Base-by-base conservation (phyloP, 2,888 invertebrate species). In the Sphaerophoria rueppellii region DNA sequence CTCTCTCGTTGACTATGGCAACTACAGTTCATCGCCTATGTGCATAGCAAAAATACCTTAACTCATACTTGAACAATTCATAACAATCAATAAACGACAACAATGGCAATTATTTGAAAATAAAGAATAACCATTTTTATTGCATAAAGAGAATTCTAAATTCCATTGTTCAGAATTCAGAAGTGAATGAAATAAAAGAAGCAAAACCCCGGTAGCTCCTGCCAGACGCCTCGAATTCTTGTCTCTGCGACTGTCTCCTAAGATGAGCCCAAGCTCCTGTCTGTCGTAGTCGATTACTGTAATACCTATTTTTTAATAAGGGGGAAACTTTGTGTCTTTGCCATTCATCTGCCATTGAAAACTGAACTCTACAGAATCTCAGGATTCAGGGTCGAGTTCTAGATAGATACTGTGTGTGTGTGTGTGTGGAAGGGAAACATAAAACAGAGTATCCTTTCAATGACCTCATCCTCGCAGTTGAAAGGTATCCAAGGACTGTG, bases 101-200 rank as follows among this genome's bases (percentile, higher is more conserved):
- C 78, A 82, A 82, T 78, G 78, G 73, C 82, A 82, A 74, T 82
- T 71, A 82, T 74, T 74, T 46, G 58, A 65, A 60, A 72, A 77
- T 76, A 82, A 82, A 24, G 24, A 24, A 82, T 69, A 82, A 74
- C 72, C 35, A 52, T 73, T 67, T 43, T 54, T 37, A 57, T 54
- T 55, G 46, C 12, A 63, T 40, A 67, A 72, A 72, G 43, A 43
- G 48, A 76, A 76, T 81, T 74, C 54, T 32, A 46, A 76, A 82
- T 77, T 82, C 40, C 71, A 70, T 80, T 80, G 75, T 80, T 70
- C 50, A 9, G 50, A 24, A n/a, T n/a, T n/a, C n/a, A n/a, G n/a
- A 35, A 5, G 35, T 70, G 12, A 43, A 70, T 34, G 24, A 24
- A 46, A 65, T 40, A 54, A 61, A 57, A 37, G 24, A 55, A 55